Conservation (phyloP, 2,797 vertebrate species). For the Acomys russatus region DNA sequence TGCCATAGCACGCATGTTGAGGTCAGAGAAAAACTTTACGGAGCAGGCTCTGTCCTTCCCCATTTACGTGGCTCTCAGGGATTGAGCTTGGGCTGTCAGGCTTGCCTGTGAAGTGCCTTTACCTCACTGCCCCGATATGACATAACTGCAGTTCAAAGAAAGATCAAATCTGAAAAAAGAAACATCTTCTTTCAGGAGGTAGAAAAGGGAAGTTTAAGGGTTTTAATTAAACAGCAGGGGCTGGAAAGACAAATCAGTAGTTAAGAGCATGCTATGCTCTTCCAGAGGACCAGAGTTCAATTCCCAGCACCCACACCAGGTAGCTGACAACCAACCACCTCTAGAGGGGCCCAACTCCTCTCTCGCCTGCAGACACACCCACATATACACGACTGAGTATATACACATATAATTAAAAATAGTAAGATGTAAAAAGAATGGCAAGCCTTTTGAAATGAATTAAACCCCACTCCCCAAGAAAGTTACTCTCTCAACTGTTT, state of each 20-base stretch:
- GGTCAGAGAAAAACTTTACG: background rate
- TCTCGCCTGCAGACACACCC: background rate
- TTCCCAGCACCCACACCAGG: background rate
- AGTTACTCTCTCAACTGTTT: slow-evolving; percentile 23
- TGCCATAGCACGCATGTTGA: background rate
- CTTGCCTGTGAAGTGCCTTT: background rate
- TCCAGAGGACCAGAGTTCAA: background rate
- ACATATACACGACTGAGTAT: background rate
- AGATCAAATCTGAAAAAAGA: background rate
- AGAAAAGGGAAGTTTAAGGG: slow-evolving; percentile 27
- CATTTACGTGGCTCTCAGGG: no score
- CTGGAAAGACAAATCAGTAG: background rate
- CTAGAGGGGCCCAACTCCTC: background rate
- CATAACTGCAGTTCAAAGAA: background rate
- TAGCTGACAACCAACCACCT: background rate
- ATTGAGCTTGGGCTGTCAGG: background rate
- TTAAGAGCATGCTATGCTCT: background rate
- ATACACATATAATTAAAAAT: background rate
- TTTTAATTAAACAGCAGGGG: background rate
- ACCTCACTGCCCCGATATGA: background rate
- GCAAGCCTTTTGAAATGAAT: slow-evolving; percentile 48
- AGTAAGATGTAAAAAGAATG: background rate
- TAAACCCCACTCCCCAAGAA: background rate
- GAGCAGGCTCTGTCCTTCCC: background rate
- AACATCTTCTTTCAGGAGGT: background rate